Percentiles rank a stretch among this genome's conserved stretches.
phyloP scores from a whole-genome alignment of 2,113 vertebrate species.

The Mobula hypostoma region DNA sequence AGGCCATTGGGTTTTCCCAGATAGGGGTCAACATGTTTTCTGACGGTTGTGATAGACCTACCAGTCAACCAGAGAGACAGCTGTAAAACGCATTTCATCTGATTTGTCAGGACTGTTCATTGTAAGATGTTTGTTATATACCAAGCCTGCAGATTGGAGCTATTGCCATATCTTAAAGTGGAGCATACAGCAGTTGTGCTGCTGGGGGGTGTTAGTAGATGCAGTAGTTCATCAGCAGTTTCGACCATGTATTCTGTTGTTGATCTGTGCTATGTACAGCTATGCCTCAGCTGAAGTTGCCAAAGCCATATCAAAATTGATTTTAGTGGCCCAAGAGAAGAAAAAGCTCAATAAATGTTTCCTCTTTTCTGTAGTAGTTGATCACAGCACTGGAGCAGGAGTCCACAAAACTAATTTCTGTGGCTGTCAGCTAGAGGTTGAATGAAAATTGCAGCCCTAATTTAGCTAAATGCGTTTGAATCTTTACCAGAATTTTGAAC shows the following conservation, averaged over 20 bases:
- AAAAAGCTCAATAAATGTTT: background rate
- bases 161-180: background rate
- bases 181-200: background rate
- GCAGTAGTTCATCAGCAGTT: background rate
- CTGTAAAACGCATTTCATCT: background rate
- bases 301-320: background rate
- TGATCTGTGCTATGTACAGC: background rate
- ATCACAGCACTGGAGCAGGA: background rate
- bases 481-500: background rate
- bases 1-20: background rate
- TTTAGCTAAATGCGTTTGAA: background rate
- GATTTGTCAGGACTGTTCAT: background rate
- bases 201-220: no score
- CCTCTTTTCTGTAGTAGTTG: background rate
- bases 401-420: background rate
- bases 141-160: background rate
- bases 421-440: background rate
- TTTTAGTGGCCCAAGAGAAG: background rate
- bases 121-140: background rate
- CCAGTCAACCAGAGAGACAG: background rate
- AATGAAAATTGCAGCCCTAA: background rate
- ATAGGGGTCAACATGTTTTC: background rate
- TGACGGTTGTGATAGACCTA: background rate
- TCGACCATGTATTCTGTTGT: background rate
- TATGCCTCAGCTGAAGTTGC: background rate